phyloP scores from a whole-genome alignment of 2,113 vertebrate genomes.

The Psettodes erumei region DNA sequence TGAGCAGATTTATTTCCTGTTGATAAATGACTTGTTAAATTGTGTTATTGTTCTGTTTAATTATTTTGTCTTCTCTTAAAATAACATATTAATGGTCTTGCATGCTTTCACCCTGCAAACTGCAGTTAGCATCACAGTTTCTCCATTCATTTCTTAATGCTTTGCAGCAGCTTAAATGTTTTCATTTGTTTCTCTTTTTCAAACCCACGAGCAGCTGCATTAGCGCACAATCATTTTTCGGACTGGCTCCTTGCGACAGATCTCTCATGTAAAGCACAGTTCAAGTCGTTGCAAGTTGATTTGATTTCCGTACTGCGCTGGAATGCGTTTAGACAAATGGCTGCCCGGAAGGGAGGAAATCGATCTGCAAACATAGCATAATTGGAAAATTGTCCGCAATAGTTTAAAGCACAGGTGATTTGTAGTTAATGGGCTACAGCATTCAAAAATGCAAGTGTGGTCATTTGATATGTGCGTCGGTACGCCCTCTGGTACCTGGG shows the following conservation, averaged over 20 bases:
- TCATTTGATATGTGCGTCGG: background rate
- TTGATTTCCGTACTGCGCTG: background rate
- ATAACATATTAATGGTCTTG: too few relatives aligned
- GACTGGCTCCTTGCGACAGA: background rate
- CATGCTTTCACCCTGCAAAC: too few relatives aligned
- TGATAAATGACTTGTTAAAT: too few relatives aligned
- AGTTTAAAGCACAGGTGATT: constrained; percentile 27
- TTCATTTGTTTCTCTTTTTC: too few relatives aligned
- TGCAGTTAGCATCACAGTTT: too few relatives aligned
- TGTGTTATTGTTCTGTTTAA: too few relatives aligned
- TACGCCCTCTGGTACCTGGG: background rate
- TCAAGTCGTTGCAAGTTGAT: constrained; percentile 47
- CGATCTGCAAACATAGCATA: constrained; percentile 19
- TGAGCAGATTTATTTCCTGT: too few relatives aligned
- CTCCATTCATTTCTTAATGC: too few relatives aligned
- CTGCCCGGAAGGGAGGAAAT: constrained; percentile 45
- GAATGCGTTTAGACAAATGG: constrained; percentile 34
- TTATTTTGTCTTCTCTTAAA: too few relatives aligned
- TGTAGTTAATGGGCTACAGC: constrained; percentile 39
- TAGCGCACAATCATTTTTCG: background rate
- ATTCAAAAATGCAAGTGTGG: constrained; percentile 8
- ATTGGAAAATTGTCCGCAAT: constrained; percentile 26
- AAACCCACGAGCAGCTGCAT: too few relatives aligned
- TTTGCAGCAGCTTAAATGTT: too few relatives aligned
- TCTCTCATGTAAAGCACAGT: background rate